These are phyloP conservation scores for Timema cristinae DNA, from an alignment of 2,888 invertebrate genomes.

Conservation along the genomic window DNA sequence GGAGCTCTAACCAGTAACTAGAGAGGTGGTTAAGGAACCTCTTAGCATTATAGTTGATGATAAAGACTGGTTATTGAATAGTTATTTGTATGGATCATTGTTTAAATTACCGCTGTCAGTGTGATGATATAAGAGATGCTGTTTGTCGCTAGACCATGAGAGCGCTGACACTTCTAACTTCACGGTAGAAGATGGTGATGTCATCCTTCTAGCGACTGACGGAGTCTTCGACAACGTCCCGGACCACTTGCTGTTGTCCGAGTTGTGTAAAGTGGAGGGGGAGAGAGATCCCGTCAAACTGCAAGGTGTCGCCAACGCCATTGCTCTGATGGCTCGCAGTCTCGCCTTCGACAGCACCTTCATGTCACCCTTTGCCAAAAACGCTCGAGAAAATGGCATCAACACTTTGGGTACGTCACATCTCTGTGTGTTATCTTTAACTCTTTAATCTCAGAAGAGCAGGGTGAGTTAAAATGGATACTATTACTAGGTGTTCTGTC, in stretches of 20 bases:
- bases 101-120: neutral
- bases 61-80: no score
- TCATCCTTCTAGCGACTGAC: conserved; percentile 93
- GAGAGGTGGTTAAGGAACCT: no score
- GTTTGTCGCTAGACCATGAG: conserved; percentile 64
- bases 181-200: conserved; percentile 87
- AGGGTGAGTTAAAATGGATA: no score
- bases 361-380: conserved; percentile 92
- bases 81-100: no score
- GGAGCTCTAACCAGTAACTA: no score
- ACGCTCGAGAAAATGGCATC: conserved; percentile 89
- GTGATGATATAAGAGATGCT: neutral
- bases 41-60: no score
- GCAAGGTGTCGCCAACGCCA: conserved; percentile 88
- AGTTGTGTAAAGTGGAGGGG: conserved; percentile 70
- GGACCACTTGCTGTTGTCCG: conserved; percentile 80
- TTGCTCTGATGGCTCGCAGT: conserved; percentile 92
- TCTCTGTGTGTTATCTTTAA: neutral
- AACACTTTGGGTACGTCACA: conserved; percentile 73
- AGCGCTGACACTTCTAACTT: conserved; percentile 87
- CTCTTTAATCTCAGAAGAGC: neutral
- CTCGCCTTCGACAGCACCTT: conserved; percentile 92
- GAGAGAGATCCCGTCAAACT: conserved; percentile 69
- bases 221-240: conserved; percentile 98
- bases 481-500: neutral